A percentile compares a stretch with the other conserved stretches of the same genome.
These are phyloP conservation scores for Gasteruption jaculator DNA, from an alignment of 2,888 invertebrate genomes.

Conservation along the genomic window DNA sequence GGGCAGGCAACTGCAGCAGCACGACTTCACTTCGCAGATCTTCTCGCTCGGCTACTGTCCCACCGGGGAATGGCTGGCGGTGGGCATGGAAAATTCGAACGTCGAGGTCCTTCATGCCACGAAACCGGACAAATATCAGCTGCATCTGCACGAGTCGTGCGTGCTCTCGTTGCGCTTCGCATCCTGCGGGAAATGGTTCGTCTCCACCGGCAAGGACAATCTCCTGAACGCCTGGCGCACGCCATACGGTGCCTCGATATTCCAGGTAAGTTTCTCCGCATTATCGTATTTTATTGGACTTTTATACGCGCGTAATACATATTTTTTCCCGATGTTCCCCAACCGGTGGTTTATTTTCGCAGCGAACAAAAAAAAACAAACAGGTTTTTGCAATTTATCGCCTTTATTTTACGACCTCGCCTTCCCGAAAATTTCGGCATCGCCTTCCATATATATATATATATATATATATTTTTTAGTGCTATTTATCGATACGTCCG, in stretches of 20 bases:
- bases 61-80: slow-evolving; percentile 92
- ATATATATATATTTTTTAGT: no score
- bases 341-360: no score
- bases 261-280: slow-evolving; percentile 70
- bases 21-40: slow-evolving; percentile 89
- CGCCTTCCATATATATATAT: no score
- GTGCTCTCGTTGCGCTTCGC: slow-evolving; percentile 90
- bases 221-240: slow-evolving; percentile 94
- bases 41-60: slow-evolving; percentile 95
- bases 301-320: no score
- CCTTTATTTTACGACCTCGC: no score
- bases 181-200: slow-evolving; percentile 94
- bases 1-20: slow-evolving; percentile 87
- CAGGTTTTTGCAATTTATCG: no score
- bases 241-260: slow-evolving; percentile 91
- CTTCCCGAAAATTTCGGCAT: no score
- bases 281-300: no score
- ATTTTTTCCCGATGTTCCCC: no score
- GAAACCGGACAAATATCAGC: slow-evolving; percentile 91
- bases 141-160: slow-evolving; percentile 93
- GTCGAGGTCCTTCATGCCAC: slow-evolving; percentile 87
- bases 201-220: slow-evolving; percentile 92
- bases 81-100: slow-evolving; percentile 95
- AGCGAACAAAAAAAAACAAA: no score
- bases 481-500: no score